phyloP scores from a whole-genome alignment of 2,113 vertebrate species.

The Tyrannus savana region DNA sequence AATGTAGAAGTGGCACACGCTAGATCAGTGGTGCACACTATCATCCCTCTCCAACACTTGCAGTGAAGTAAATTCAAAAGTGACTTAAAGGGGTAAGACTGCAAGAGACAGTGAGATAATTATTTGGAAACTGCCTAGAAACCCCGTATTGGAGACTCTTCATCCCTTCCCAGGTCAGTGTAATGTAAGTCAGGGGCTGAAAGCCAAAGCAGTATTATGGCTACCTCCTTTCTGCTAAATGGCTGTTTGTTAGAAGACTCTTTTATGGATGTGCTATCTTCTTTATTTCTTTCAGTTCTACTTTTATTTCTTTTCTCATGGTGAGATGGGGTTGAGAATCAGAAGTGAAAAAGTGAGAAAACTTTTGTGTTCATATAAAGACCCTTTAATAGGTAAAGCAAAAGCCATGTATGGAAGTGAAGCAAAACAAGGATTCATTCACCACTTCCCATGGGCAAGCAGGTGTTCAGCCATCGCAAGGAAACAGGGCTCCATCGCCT shows the following conservation, averaged over 20 bases:
- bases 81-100: not conserved
- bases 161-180: not conserved
- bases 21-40: not conserved
- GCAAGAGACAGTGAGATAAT: not conserved
- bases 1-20: fast-evolving
- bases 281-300: not conserved
- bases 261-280: not conserved
- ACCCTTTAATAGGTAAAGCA: not conserved
- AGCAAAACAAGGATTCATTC: not conserved
- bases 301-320: not conserved
- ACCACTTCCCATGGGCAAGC: fast-evolving
- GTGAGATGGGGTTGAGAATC: not conserved
- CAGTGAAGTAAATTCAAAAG: not conserved
- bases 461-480: not conserved
- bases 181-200: not conserved
- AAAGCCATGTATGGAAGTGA: not conserved
- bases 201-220: not conserved
- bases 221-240: not conserved
- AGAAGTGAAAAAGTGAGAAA: not conserved
- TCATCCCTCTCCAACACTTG: not conserved
- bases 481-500: not conserved
- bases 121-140: not conserved
- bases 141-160: not conserved
- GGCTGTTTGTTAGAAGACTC: not conserved
- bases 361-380: not conserved